Conservation (phyloP, 2,888 invertebrate genomes). For the Steinernema scapterisci region DNA sequence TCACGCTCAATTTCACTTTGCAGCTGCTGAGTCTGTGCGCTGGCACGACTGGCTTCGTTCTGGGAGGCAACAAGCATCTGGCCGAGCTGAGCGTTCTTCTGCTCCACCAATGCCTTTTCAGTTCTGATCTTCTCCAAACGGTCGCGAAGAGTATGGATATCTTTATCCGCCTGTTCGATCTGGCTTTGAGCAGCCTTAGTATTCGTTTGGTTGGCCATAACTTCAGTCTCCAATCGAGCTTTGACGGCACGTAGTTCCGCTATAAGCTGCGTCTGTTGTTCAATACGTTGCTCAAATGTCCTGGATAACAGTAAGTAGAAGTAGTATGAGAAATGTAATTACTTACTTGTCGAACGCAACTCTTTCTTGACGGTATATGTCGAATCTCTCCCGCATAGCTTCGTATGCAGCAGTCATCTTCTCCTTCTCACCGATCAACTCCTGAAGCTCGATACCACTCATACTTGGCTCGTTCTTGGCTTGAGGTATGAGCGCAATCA, state of each 20-base stretch:
- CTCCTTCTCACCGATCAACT: not conserved
- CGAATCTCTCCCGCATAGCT: not conserved
- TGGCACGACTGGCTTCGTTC: not conserved
- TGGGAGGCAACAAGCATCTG: not conserved
- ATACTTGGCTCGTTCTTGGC: not conserved
- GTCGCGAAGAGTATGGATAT: not conserved
- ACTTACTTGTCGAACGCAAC: not conserved
- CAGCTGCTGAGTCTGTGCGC: not conserved
- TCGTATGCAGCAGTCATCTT: not conserved
- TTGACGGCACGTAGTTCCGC: not conserved
- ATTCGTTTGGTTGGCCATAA: not conserved
- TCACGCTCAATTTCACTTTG: not conserved
- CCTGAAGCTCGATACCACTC: not conserved
- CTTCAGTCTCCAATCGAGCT: not conserved
- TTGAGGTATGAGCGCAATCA: not conserved
- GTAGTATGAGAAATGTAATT: not conserved
- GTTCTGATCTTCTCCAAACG: not conserved
- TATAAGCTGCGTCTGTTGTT: conserved; percentile 7
- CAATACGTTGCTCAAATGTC: conserved; percentile 11
- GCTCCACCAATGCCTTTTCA: not conserved
- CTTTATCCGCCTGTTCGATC: not conserved
- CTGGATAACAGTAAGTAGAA: not conserved
- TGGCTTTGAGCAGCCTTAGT: not conserved
- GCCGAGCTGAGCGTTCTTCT: not conserved
- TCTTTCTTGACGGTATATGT: conserved; percentile 7